These are phyloP conservation scores for Magallana ariakensis DNA, from an alignment of 1,140 invertebrate genomes.

Conservation along the genomic window DNA sequence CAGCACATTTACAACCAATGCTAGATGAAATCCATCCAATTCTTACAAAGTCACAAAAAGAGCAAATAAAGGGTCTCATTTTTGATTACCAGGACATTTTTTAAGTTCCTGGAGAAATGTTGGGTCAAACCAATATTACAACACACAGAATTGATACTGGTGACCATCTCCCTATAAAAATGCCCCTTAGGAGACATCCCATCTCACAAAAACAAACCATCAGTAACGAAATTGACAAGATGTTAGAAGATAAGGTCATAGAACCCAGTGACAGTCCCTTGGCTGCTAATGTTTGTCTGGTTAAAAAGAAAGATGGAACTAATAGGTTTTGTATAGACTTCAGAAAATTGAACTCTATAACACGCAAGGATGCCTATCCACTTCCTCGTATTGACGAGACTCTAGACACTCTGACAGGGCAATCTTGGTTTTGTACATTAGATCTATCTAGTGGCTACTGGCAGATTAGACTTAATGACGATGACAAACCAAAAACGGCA, in stretches of 20 bases:
- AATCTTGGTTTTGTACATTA: slow-evolving; percentile 35
- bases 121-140: slow-evolving; percentile 47
- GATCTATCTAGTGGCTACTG: slow-evolving; percentile 46
- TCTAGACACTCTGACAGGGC: slow-evolving; percentile 46
- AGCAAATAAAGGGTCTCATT: not conserved
- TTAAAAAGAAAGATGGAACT: slow-evolving; percentile 79
- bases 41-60: too few relatives aligned
- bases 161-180: slow-evolving; percentile 42
- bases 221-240: slow-evolving; percentile 75
- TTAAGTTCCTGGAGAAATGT: slow-evolving; percentile 4
- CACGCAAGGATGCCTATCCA: slow-evolving; percentile 50
- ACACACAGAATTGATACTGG: slow-evolving; percentile 50
- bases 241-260: slow-evolving; percentile 70
- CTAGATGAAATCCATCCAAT: not conserved
- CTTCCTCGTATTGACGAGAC: slow-evolving; percentile 47
- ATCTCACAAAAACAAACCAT: slow-evolving; percentile 75
- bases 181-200: slow-evolving; percentile 69
- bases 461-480: not conserved
- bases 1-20: slow-evolving; percentile 35
- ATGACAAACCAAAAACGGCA: slow-evolving; percentile 40
- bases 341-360: slow-evolving; percentile 64
- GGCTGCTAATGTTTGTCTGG: slow-evolving; percentile 81
- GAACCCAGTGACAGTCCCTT: slow-evolving; percentile 75
- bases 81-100: slow-evolving; percentile 30
- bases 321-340: slow-evolving; percentile 81